Conservation (phyloP, 92 coral and sea anemone species). For the Parazoanthus atlanticus region DNA sequence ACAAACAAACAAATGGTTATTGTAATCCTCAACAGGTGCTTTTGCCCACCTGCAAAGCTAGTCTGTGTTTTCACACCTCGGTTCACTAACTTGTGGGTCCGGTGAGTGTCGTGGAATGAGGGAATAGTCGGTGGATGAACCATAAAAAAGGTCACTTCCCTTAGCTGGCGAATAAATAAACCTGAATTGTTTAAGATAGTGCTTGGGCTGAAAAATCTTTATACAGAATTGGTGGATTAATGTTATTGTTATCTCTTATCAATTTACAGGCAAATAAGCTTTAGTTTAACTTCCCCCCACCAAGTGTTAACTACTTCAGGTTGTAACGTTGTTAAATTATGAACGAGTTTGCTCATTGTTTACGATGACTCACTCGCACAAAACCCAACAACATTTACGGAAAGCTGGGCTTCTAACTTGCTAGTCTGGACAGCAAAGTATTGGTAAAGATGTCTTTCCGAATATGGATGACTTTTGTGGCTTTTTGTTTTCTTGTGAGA, state of each 20-base stretch:
- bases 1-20: neutral
- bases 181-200: too few relatives aligned
- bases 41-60: neutral
- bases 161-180: neutral
- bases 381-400: neutral
- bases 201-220: neutral
- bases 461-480: neutral
- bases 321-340: neutral
- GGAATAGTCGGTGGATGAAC: neutral
- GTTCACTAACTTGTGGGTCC: neutral
- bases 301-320: neutral
- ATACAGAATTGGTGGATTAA: neutral
- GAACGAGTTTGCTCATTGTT: neutral
- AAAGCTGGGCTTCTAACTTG: neutral
- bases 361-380: neutral
- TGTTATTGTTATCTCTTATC: neutral
- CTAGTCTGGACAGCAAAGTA: neutral
- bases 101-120: neutral
- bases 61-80: neutral
- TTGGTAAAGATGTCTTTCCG: constrained; percentile 18
- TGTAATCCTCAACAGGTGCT: neutral
- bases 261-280: neutral
- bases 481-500: neutral
- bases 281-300: neutral
- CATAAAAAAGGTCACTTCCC: neutral